Evolutionary conservation across 2,113 vertebrate species (phyloP).

Genomic region (Anoura caudifer): DNA sequence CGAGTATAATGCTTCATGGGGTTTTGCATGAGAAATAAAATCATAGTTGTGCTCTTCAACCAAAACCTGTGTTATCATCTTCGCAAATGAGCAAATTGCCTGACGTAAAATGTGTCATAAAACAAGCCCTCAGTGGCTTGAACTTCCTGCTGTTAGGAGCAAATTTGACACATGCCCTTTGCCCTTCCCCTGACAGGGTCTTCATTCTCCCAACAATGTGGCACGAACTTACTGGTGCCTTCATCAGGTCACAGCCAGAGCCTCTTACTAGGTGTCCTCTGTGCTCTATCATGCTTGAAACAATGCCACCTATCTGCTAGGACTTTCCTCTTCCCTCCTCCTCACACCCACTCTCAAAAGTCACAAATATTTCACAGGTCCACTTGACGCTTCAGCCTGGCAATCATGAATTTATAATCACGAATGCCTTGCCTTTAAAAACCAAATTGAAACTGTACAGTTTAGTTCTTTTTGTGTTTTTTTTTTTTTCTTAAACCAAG

Average conservation of each 20-base stretch:
- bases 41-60: not conserved
- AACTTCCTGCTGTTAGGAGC: not conserved
- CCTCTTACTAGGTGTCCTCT: not conserved
- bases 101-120: not conserved
- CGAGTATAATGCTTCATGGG: not conserved
- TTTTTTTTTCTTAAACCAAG: not conserved
- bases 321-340: not conserved
- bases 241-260: not conserved
- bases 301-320: not conserved
- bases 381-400: not conserved
- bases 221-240: not conserved
- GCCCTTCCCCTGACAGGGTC: not conserved
- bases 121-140: not conserved
- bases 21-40: constrained; percentile 3
- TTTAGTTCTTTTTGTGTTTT: not conserved
- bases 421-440: not conserved
- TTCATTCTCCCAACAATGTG: not conserved
- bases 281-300: not conserved
- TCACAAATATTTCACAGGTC: not conserved
- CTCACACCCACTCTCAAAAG: not conserved
- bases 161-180: not conserved
- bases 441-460: not conserved
- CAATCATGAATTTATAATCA: not conserved
- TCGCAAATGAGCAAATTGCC: constrained; percentile 25
- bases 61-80: not conserved